Evolutionary conservation across 1,140 invertebrate genomes (phyloP), one percentile per base, ranked within the genome.

Genomic region (Cyclina sinensis): DNA sequence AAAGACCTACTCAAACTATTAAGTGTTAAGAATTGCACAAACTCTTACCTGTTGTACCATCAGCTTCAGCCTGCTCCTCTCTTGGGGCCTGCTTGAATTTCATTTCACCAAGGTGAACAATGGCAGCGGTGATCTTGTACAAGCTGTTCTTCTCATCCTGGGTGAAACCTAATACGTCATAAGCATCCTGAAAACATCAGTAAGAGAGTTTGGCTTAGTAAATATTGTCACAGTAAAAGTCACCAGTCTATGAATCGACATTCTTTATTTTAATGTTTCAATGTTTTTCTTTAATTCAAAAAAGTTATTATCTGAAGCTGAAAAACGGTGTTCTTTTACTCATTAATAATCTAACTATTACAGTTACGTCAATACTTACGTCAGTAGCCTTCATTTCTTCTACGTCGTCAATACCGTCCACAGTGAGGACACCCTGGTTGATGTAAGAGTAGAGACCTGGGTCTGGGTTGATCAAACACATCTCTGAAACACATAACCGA

Each of bases 31-130:
- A 43, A 43, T 14, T 7, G 43, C 43, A 7, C 43, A 43, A 43
- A 16, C 7, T 37, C 76, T 74, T 92, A 93, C 89, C 92, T 51
- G 95, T 98, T 86, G 97, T 98, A 94, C 98, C 99, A 95, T 99
- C 99, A 94, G 98, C 97, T 96, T 99, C 99, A 96, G 99, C 99
- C 96, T 99, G 99, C 96, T 99, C 99, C 96, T 99, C 99, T 95
- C 98, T 98, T 97, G 99, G 98, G 96, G 98, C 98, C 96, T 99
- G 99, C 96, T 99, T 99, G 98, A 99, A 99, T 96, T 99, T 99
- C 98, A 99, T 98, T 93, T 98, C 97, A 97, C 98, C 98, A 90
- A 99, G 99, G 96, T 99, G 98, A 98, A 99, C 98, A 95, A 99
- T 98, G 95, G 98, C 96, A 93, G 98, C 98, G 92, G 98, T 99